Base-by-base conservation (phyloP, 2,888 invertebrate genomes). In the Brachycybe producta region DNA sequence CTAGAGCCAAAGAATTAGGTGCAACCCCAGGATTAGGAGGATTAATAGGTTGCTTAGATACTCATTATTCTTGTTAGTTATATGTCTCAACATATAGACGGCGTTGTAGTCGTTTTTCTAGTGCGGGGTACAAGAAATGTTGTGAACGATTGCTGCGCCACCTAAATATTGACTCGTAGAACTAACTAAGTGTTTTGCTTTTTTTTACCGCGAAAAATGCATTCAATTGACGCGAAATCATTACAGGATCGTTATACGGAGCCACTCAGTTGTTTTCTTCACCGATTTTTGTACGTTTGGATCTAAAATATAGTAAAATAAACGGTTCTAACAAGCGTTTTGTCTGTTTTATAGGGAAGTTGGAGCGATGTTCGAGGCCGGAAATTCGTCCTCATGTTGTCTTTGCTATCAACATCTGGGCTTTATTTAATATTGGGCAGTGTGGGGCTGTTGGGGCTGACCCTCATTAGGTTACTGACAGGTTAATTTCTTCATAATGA, bases 361-460 rank as follows among this genome's bases (percentile, higher is more conserved):
- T 65, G 64, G 64, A 67, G 66, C 60, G 67, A 67, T 56, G 46
- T 54, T 3, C 53, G 58, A 21, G 66, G 66, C 2, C 55, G 65
- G 26, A 58, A 61, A 35, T 56, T 55, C 19, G 61, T 63, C 17
- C 56, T 67, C 23, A 47, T 64, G 42, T 53, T 62, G 30, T 64
- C 63, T 49, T 55, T 66, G 47, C 28, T 64, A 11, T 53, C 64
- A 19, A 57, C 64, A 13, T 61, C 62, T 2, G 27, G 56, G 42
- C 61, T 65, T 21, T 67, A 67, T 53, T 44, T 58, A 2, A 32
- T 62, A 27, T 57, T 66, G 47, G 61, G 62, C n/a, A 41, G 61
- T 27, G 57, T 63, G 5, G 53, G 60, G 8, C 59, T 63, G 11
- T 17, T 66, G 0, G 7, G 56, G 11, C 15, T 65, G 2, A 55